Conservation (phyloP, 2,888 invertebrate species). For the Lacanobia oleracea region DNA sequence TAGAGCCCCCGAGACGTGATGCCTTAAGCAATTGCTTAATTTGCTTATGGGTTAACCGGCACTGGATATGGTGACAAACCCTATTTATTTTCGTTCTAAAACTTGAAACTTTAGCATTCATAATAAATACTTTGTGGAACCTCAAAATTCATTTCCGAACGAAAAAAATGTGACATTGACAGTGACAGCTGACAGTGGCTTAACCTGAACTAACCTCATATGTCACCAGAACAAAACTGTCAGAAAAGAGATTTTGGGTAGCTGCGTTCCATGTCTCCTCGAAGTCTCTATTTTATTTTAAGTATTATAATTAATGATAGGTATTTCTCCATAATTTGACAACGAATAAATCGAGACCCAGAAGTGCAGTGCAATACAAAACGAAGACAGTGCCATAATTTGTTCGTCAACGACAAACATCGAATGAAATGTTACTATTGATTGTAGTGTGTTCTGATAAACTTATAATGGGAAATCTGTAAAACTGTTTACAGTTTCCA, state of each 20-base stretch:
- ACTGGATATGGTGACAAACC: too few relatives aligned
- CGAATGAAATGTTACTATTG: conserved; percentile 19
- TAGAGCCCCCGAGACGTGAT: too few relatives aligned
- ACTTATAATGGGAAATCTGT: conserved; percentile 38
- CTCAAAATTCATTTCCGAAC: conserved; percentile 14
- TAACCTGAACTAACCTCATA: conserved; percentile 2
- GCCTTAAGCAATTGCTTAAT: too few relatives aligned
- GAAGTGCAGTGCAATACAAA: conserved; percentile 3
- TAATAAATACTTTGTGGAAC: too few relatives aligned
- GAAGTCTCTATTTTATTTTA: neutral
- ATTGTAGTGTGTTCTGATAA: conserved; percentile 18
- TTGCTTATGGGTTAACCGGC: too few relatives aligned
- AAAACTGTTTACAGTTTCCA: conserved; percentile 57
- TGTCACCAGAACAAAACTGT: neutral
- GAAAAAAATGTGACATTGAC: conserved; percentile 13
- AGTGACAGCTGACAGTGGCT: conserved; percentile 5
- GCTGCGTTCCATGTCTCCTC: conserved; percentile 27
- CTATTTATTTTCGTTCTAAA: too few relatives aligned
- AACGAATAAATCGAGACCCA: neutral
- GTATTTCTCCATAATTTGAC: conserved; percentile 1
- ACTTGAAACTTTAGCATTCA: too few relatives aligned
- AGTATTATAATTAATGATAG: neutral
- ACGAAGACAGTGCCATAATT: neutral
- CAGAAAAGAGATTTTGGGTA: conserved; percentile 5
- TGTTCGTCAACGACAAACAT: conserved; percentile 6